These are phyloP conservation scores for Eidolon helvum DNA, from an alignment of 2,113 vertebrate genomes.

Conservation along the genomic window DNA sequence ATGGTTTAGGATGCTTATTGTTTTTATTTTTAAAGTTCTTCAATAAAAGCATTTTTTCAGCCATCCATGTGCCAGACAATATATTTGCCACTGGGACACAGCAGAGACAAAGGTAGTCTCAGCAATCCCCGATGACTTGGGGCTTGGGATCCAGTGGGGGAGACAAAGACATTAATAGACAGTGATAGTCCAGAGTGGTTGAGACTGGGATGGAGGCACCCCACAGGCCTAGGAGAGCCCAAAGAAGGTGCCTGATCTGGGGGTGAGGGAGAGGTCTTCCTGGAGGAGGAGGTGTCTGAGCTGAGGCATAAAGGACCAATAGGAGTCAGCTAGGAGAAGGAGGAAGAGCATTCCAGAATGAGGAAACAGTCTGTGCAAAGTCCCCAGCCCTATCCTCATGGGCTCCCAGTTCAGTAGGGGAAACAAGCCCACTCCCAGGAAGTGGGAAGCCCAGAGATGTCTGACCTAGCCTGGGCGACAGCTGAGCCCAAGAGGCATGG, in stretches of 20 bases:
- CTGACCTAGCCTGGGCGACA: background rate
- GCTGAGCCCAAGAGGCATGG: background rate
- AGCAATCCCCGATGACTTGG: background rate
- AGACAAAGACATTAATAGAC: background rate
- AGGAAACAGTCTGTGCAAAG: background rate
- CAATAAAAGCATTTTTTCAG: background rate
- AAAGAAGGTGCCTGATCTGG: background rate
- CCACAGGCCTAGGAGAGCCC: background rate
- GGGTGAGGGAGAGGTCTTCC: background rate
- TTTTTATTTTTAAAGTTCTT: slow-evolving; percentile 6
- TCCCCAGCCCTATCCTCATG: background rate
- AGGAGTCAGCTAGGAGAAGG: background rate
- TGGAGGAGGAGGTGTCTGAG: background rate
- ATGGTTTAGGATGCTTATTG: background rate
- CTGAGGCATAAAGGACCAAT: background rate
- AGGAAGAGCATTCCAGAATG: background rate
- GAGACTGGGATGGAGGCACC: background rate
- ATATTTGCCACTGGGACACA: background rate
- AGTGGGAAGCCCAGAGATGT: background rate
- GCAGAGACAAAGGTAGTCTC: background rate
- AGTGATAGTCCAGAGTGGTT: background rate
- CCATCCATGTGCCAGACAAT: background rate
- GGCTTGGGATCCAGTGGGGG: background rate
- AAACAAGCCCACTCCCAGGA: background rate
- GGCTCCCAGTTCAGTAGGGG: background rate